These are phyloP conservation scores for Mormoops blainvillei DNA, from an alignment of 2,113 vertebrate genomes.

Conservation along the genomic window DNA sequence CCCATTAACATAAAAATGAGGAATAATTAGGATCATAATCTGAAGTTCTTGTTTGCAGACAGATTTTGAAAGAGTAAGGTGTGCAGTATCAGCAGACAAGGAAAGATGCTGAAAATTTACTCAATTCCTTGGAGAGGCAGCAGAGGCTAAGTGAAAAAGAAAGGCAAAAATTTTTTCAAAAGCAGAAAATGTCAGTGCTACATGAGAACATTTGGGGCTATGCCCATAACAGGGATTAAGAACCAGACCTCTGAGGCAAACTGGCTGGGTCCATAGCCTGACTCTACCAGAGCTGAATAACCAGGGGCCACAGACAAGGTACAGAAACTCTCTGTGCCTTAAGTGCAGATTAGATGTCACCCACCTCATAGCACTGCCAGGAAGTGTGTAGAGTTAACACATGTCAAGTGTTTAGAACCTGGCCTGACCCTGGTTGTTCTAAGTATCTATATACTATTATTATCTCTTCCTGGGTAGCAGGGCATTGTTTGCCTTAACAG, in stretches of 20 bases:
- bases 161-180: not conserved
- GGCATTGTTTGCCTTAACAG: conserved; percentile 8
- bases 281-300: not conserved
- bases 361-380: not conserved
- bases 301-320: not conserved
- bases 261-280: not conserved
- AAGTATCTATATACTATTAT: not conserved
- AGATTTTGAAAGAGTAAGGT: not conserved
- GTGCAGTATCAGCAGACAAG: not conserved
- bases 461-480: conserved; percentile 25
- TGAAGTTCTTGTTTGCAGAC: not conserved
- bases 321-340: not conserved
- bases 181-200: not conserved
- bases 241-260: not conserved
- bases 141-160: not conserved
- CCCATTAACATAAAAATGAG: not conserved
- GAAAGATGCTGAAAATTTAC: not conserved
- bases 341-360: no score
- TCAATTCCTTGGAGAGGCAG: not conserved
- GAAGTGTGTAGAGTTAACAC: not conserved
- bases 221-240: not conserved
- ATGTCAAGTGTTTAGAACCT: not conserved
- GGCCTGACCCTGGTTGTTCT: not conserved
- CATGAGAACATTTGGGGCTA: not conserved
- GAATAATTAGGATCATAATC: not conserved